Percentiles rank a stretch among this genome's conserved stretches.
phyloP scores from a whole-genome alignment of 2,888 invertebrate genomes.

The Metopia argyrocephala region DNA sequence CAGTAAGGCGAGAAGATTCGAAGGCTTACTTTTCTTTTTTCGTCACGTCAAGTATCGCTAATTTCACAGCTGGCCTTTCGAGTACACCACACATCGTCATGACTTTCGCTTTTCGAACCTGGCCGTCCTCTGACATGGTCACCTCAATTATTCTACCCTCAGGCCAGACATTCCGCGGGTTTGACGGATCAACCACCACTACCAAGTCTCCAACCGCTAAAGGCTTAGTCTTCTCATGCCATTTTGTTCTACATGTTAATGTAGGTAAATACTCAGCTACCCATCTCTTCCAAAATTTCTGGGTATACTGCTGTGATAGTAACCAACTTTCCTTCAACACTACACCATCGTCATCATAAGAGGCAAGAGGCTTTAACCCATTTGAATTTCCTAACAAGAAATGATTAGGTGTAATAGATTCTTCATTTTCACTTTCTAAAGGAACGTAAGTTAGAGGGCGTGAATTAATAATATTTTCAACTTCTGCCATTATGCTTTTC shows the following conservation, averaged over 20 bases:
- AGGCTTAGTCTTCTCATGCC: constrained; percentile 12
- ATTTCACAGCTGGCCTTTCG: constrained; percentile 12
- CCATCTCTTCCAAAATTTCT: constrained; percentile 26
- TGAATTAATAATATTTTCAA: constrained; percentile 30
- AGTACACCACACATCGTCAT: constrained; percentile 11
- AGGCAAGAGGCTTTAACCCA: constrained; percentile 19
- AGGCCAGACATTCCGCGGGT: constrained; percentile 9
- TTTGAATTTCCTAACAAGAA: background rate
- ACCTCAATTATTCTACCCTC: constrained; percentile 7
- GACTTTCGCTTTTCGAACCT: constrained; percentile 13
- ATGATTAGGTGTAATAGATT: constrained; percentile 15
- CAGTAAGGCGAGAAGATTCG: constrained; percentile 11
- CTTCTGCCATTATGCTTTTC: constrained; percentile 18
- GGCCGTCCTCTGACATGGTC: background rate
- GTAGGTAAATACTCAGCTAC: constrained; percentile 31
- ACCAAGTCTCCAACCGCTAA: constrained; percentile 8
- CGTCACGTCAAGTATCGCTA: constrained; percentile 23
- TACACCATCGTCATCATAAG: constrained; percentile 3
- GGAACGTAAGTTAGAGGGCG: constrained; percentile 50
- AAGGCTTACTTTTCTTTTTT: constrained; percentile 11
- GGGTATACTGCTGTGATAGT: constrained; percentile 17
- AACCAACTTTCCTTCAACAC: constrained; percentile 18
- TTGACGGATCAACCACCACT: constrained; percentile 22
- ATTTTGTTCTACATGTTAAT: constrained; percentile 25
- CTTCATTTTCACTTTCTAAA: constrained; percentile 30